Base-by-base conservation (phyloP, 1,140 invertebrate species). In the Hycleus cichorii region DNA sequence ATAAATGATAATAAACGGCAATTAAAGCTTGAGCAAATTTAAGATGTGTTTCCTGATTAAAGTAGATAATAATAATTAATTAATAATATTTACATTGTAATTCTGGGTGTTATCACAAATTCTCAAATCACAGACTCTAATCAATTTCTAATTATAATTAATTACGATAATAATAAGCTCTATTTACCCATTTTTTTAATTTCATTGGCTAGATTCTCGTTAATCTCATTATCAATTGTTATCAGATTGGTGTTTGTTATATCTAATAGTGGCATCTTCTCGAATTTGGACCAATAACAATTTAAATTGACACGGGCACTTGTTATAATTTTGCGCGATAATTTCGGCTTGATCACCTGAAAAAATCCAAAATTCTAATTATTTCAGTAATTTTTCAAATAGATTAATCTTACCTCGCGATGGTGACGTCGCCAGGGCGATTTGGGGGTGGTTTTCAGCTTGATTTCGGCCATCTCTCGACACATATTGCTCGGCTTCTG, bases 251-350 rank as follows among this genome's bases (percentile, higher is more conserved):
- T 4, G 7, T 32, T 32, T 7, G 32, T 32, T 7, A 32, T 7
- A 32, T 32, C 32, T 7, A 32, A 32, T 7, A 32, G 32, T 7
- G 32, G 32, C 52, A 79, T 62, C 56, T 4, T 80, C 78, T 59
- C 78, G 60, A 81, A 76, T 62, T 79, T 78, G 50, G 76, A 74
- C 80, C 80, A 81, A 68, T 79, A 78, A 69, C 75, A 76, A 68
- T 81, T 81, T 25, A 81, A 72, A 65, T 81, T 80, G 64, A 81
- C 74, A 56, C 75, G 76, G 56, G 78, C 74, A 18, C 76, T 76
- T 51, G 70, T 70, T 39, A 75, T 70, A 62, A 81, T 74, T 51
- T 75, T 76, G 46, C 78, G 70, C 3, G 78, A 75, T 12, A 81
- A 71, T 59, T 73, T 74, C 25, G 76, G 76, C 63, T 77, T 80